These are phyloP conservation scores for Gila robusta DNA, from an alignment of 2,797 vertebrate species.

Conservation along the genomic window DNA sequence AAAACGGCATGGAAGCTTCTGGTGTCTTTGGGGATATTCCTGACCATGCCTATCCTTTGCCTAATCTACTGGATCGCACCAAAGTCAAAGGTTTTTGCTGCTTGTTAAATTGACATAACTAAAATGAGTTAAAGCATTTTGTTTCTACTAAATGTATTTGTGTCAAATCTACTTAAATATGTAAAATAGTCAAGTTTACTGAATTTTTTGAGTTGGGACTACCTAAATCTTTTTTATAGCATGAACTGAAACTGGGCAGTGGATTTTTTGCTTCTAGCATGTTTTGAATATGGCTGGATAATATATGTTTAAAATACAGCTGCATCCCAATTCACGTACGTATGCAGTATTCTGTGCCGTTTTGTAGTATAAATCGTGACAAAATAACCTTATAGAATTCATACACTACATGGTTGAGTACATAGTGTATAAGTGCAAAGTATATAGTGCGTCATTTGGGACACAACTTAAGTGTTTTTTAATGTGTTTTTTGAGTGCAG, in stretches of 20 bases:
- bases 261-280: background rate
- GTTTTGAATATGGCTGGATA: background rate
- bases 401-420: no score
- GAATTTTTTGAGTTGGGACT: background rate
- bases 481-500: no score
- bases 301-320: background rate
- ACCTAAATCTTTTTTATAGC: background rate
- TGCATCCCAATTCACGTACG: background rate
- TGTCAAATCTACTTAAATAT: background rate
- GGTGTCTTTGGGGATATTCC: constrained; percentile 85
- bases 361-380: background rate
- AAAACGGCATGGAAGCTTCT: constrained; percentile 87
- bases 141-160: background rate
- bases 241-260: background rate
- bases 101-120: background rate
- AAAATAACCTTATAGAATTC: no score
- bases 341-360: background rate
- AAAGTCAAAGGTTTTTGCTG: constrained; percentile 83
- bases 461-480: background rate
- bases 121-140: background rate
- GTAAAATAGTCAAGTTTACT: background rate
- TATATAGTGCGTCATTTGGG: no score
- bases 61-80: constrained; percentile 89
- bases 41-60: constrained; percentile 90
- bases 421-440: no score